phyloP scores from a whole-genome alignment of 2,888 invertebrate species.

The Tricholauxania praeusta region DNA sequence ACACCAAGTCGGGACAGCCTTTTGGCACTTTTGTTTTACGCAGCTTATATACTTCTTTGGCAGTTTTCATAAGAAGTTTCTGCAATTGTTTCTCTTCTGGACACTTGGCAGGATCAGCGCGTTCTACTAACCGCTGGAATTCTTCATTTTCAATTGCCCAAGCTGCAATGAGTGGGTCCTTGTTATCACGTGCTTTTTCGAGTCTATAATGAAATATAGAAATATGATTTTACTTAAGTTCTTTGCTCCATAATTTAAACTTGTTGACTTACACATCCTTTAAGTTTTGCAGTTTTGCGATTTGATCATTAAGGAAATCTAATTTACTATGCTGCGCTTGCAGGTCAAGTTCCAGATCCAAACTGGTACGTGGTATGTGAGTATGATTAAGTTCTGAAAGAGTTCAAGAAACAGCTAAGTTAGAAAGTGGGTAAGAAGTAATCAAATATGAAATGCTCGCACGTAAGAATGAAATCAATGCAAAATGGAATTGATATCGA shows the following conservation, averaged over 20 bases:
- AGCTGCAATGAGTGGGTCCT: slow-evolving; percentile 84
- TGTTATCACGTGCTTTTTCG: slow-evolving; percentile 86
- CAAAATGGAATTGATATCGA: slow-evolving; percentile 5
- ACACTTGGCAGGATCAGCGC: slow-evolving; percentile 66
- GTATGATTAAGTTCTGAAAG: slow-evolving; percentile 69
- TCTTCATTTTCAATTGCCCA: slow-evolving; percentile 91
- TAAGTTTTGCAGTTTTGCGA: slow-evolving; percentile 82
- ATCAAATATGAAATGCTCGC: no score
- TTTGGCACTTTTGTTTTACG: slow-evolving; percentile 88
- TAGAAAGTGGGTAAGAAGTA: background rate
- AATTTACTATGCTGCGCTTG: slow-evolving; percentile 91
- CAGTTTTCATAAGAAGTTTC: slow-evolving; percentile 87
- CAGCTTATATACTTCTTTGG: slow-evolving; percentile 91
- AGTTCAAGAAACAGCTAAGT: background rate
- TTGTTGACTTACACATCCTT: slow-evolving; percentile 73
- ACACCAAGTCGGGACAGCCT: slow-evolving; percentile 90
- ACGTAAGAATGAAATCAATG: background rate
- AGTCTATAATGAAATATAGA: slow-evolving; percentile 69
- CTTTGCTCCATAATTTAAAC: background rate
- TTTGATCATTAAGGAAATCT: slow-evolving; percentile 85
- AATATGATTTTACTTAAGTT: background rate
- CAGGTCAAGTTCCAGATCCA: slow-evolving; percentile 92
- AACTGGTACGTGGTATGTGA: slow-evolving; percentile 83
- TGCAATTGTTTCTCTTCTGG: slow-evolving; percentile 74
- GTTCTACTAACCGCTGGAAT: slow-evolving; percentile 77